Conservation (phyloP, 1,140 invertebrate species). For the Anoplophora glabripennis region DNA sequence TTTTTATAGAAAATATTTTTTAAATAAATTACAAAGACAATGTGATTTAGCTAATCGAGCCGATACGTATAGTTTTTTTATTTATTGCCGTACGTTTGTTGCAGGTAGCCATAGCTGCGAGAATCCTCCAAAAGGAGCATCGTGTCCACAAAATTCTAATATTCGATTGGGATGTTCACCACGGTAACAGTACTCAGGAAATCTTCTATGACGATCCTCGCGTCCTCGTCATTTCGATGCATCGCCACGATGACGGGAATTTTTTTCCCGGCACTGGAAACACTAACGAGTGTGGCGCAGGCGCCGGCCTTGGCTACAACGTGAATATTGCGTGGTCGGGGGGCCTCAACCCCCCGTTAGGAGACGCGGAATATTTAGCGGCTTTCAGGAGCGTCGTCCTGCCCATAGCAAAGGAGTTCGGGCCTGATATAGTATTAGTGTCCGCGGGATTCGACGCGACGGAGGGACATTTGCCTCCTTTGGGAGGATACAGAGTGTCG, state of each 20-base stretch:
- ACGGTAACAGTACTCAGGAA: conserved; percentile 98
- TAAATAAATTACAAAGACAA: too few species aligned
- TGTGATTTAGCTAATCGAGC: too few species aligned
- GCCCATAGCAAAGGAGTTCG: conserved; percentile 89
- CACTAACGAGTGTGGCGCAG: conserved; percentile 85
- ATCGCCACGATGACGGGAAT: conserved; percentile 99
- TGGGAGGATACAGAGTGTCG: conserved; percentile 93
- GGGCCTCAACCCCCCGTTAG: conserved; percentile 85
- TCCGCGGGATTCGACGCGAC: conserved; percentile 98
- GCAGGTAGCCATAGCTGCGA: conserved; percentile 86
- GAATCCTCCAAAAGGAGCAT: conserved; percentile 76
- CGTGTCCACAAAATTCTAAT: conserved; percentile 89
- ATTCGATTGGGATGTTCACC: conserved; percentile 99
- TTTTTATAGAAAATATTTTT: too few species aligned
- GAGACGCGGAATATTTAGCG: conserved; percentile 96
- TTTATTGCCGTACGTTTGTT: too few species aligned
- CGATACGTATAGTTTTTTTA: too few species aligned
- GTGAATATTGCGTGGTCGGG: conserved; percentile 97
- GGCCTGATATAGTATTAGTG: conserved; percentile 92
- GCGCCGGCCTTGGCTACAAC: conserved; percentile 91
- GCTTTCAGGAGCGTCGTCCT: conserved; percentile 92
- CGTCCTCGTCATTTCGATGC: conserved; percentile 95
- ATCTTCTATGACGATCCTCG: conserved; percentile 96
- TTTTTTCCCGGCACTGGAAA: conserved; percentile 98
- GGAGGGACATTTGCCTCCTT: conserved; percentile 83